phyloP scores from a whole-genome alignment of 2,113 vertebrate species.

The Ochotona princeps region DNA sequence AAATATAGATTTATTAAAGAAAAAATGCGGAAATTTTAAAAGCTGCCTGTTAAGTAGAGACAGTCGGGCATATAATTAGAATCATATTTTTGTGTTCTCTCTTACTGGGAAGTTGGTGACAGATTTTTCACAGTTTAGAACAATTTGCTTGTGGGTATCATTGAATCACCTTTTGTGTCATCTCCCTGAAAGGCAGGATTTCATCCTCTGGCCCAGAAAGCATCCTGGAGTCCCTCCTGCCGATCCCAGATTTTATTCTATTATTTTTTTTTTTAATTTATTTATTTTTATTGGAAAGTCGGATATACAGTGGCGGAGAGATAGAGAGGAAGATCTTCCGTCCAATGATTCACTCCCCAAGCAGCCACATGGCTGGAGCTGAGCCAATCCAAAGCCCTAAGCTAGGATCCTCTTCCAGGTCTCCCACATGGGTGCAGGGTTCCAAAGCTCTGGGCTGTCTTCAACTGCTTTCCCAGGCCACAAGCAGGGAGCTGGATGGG shows the following conservation, averaged over 20 bases:
- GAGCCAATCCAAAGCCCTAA: no score
- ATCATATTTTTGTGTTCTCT: neutral
- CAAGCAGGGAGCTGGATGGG: no score
- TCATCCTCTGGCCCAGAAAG: neutral
- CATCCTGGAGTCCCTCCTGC: neutral
- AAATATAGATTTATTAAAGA: neutral
- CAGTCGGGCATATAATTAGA: neutral
- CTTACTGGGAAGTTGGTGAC: neutral
- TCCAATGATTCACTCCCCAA: no score
- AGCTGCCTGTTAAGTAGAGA: neutral
- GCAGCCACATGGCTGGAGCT: no score
- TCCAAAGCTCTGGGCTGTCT: no score
- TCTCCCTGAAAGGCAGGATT: neutral
- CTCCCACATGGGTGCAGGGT: no score
- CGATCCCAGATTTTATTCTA: neutral
- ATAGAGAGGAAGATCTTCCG: no score
- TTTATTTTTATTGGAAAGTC: no score
- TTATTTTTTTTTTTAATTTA: no score
- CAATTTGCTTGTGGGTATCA: neutral
- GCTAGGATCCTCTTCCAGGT: no score
- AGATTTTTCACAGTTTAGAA: neutral
- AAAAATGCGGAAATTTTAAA: neutral
- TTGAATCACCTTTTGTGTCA: constrained; percentile 23
- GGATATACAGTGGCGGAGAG: no score
- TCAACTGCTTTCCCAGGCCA: no score